These are phyloP conservation scores for Diadromus collaris DNA, from an alignment of 2,888 invertebrate species.

Conservation along the genomic window DNA sequence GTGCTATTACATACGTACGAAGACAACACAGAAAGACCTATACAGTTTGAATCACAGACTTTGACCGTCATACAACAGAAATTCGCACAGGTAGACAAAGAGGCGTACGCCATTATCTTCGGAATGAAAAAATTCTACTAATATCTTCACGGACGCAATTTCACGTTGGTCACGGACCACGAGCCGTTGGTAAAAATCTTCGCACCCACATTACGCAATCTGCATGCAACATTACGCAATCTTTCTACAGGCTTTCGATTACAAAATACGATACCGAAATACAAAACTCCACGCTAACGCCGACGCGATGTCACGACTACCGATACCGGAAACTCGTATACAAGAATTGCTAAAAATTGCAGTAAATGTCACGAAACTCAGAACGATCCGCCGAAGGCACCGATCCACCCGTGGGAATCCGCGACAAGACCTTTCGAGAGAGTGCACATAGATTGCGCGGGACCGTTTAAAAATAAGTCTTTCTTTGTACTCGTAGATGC, in stretches of 20 bases:
- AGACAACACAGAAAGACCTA: background rate
- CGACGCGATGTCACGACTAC: background rate
- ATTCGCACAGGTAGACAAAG: background rate
- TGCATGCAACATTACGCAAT: background rate
- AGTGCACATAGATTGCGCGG: background rate
- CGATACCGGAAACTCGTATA: background rate
- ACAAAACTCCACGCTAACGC: background rate
- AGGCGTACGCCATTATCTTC: background rate
- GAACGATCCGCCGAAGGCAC: background rate
- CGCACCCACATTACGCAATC: background rate
- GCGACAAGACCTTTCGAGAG: background rate
- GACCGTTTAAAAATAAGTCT: background rate
- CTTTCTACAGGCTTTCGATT: background rate
- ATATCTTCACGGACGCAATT: background rate
- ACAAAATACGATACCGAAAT: background rate
- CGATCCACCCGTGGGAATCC: background rate
- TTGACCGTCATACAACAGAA: background rate
- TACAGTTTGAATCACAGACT: background rate
- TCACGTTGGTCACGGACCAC: background rate
- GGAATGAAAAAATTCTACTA: background rate
- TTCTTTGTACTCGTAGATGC: constrained; percentile 7
- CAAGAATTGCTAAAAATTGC: background rate
- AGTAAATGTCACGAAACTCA: background rate
- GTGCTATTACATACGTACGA: background rate
- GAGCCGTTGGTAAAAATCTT: background rate